These are phyloP conservation scores for Tragopan temminckii DNA, from an alignment of 2,797 vertebrate species.

Conservation along the genomic window DNA sequence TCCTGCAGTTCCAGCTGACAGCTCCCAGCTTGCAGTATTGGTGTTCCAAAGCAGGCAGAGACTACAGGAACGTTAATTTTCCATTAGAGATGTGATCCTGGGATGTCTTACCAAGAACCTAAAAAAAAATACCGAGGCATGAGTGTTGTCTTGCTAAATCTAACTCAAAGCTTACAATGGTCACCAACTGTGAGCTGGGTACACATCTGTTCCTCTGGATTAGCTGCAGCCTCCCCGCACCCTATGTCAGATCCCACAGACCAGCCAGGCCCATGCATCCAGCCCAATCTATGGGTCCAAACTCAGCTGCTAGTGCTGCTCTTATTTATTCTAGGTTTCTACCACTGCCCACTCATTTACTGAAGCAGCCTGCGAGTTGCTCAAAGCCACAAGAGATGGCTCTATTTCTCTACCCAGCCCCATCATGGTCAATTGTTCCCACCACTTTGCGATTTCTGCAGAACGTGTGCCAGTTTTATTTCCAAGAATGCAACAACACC, in stretches of 20 bases:
- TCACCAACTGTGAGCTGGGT: not conserved
- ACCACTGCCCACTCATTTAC: not conserved
- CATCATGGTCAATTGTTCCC: conserved; percentile 51
- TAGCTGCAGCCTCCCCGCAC: not conserved
- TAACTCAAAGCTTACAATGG: not conserved
- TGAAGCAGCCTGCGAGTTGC: not conserved
- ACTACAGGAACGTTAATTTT: not conserved
- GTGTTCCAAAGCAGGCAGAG: too few species aligned
- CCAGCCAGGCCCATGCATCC: accelerated
- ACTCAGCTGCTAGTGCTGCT: not conserved
- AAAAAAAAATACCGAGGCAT: not conserved
- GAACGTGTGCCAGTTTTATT: conserved; percentile 51
- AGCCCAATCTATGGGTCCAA: not conserved
- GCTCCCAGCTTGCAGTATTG: not conserved
- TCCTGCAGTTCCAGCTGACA: not conserved
- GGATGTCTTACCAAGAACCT: not conserved
- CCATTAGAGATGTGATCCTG: not conserved
- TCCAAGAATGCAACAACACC: conserved; percentile 52
- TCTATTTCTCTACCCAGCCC: conserved; percentile 24
- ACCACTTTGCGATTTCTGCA: not conserved
- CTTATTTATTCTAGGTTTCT: not conserved
- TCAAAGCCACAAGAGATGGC: conserved; percentile 1
- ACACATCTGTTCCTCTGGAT: accelerated
- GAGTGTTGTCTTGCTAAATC: not conserved
- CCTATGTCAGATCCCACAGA: not conserved